Conservation (phyloP, 2,888 invertebrate species). For the Uropetala carovei region DNA sequence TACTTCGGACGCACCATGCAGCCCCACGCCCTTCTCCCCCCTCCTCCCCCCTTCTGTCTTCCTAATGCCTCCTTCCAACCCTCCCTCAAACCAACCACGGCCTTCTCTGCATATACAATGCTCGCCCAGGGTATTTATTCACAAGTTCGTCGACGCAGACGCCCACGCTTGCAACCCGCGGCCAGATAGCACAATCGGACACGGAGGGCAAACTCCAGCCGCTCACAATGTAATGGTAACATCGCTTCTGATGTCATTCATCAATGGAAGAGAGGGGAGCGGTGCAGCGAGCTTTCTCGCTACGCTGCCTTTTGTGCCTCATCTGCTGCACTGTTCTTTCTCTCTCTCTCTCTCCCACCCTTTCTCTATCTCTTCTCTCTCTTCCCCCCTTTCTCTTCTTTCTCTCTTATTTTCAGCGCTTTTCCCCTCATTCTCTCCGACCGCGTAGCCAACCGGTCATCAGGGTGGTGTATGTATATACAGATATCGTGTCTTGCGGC, state of each 20-base stretch:
- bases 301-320: background rate
- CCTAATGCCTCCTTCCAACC: background rate
- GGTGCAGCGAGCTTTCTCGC: slow-evolving; percentile 34
- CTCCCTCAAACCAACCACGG: slow-evolving; percentile 7
- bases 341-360: background rate
- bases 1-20: background rate
- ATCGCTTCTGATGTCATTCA: slow-evolving; percentile 60
- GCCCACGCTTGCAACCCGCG: background rate
- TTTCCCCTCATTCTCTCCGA: background rate
- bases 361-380: background rate
- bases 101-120: slow-evolving; percentile 52
- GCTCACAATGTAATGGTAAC: slow-evolving; percentile 54
- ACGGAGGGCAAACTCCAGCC: slow-evolving; percentile 56
- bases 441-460: too few species aligned
- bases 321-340: background rate
- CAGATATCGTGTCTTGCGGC: too few species aligned
- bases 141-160: slow-evolving; percentile 48
- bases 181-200: slow-evolving; percentile 63
- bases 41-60: background rate
- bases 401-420: background rate
- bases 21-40: background rate
- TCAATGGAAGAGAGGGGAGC: slow-evolving; percentile 37
- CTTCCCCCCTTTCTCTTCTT: background rate
- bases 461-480: too few species aligned
- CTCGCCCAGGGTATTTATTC: slow-evolving; percentile 58